These are phyloP conservation scores for Morpho helenor DNA, from an alignment of 2,888 invertebrate species.

Conservation along the genomic window DNA sequence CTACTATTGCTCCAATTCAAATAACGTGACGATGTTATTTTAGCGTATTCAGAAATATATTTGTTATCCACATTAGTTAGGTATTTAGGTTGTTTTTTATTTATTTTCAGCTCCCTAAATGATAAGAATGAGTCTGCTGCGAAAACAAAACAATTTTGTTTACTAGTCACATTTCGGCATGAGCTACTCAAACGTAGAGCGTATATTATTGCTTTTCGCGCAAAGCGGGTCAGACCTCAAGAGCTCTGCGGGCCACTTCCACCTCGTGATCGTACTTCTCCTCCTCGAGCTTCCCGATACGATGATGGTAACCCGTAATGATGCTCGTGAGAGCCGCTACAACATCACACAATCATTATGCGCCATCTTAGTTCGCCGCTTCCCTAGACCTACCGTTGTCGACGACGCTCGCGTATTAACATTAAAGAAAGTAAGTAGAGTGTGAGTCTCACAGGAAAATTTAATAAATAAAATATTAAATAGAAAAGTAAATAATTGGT, in stretches of 20 bases:
- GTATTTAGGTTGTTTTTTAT: slow-evolving; percentile 43
- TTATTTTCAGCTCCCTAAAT: slow-evolving; percentile 61
- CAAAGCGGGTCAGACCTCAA: slow-evolving; percentile 89
- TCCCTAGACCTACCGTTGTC: slow-evolving; percentile 30
- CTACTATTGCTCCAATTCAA: slow-evolving; percentile 55
- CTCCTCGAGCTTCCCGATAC: slow-evolving; percentile 90
- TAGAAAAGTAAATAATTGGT: slow-evolving; percentile 57
- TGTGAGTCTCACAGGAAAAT: slow-evolving; percentile 57
- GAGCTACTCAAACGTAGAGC: slow-evolving; percentile 72
- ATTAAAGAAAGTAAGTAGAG: slow-evolving; percentile 53
- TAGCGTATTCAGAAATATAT: slow-evolving; percentile 55
- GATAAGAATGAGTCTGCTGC: slow-evolving; percentile 63
- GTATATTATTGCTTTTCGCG: slow-evolving; percentile 48
- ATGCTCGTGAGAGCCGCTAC: slow-evolving; percentile 84
- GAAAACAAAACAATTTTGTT: slow-evolving; percentile 66
- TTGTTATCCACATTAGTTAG: slow-evolving; percentile 76
- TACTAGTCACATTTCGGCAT: slow-evolving; percentile 75
- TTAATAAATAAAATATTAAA: slow-evolving; percentile 36
- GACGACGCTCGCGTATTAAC: slow-evolving; percentile 37
- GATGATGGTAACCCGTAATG: slow-evolving; percentile 89
- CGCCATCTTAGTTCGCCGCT: slow-evolving; percentile 31
- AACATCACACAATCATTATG: slow-evolving; percentile 71
- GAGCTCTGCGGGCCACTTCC: slow-evolving; percentile 96
- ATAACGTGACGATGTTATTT: slow-evolving; percentile 70
- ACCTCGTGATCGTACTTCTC: slow-evolving; percentile 99